Base-by-base conservation (phyloP, 2,797 vertebrate species). In the Oreochromis mossambicus region DNA sequence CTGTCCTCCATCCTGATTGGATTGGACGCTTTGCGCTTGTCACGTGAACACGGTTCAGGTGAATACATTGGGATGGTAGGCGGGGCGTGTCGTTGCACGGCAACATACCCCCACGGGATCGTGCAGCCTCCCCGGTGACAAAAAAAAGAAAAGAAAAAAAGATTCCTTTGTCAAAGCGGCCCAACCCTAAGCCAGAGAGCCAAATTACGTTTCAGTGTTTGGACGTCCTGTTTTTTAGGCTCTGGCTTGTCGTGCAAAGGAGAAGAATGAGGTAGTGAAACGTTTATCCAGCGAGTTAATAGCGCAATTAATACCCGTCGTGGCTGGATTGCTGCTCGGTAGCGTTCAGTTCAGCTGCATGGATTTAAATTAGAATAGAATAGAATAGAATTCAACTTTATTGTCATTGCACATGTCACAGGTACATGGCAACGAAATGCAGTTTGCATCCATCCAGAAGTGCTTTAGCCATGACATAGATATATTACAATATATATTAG, bases 1-100 rank as follows among this genome's bases (percentile, higher is more conserved):
- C 96, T 96, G 96, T 94, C n/a, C 92, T 86, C 77, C 6, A 55
- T 83, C 76, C 82, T 78, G 84, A 96, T 96, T 96, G 96, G 96
- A 73, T n/a, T 38, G 86, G 79, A 34, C 32, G 2, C 78, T 8
- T 56, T 4, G 75, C 51, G 77, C 63, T 58, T 24, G 91, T 95
- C 92, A 95, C 93, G 89, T 96, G 93, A 76, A 11, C 32, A 12
- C 8, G 14, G 85, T 88, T 91, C 94, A 96, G 95, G 95, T 96
- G 90, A 90, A 91, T 63, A 70, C 21, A 14, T 79, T 46, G 81
- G 32, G 17, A 12, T 46, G 46, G 83, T 81, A 41, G 95, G 94
- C 8, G 91, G 92, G 86, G 89, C 80, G 75, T 86, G 48, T 7
- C 77, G 94, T 95, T 88, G 92, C 95, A 1, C 80, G 75, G 95